Base-by-base conservation (phyloP, 2,113 vertebrate genomes). In the Sinosuthora webbiana region DNA sequence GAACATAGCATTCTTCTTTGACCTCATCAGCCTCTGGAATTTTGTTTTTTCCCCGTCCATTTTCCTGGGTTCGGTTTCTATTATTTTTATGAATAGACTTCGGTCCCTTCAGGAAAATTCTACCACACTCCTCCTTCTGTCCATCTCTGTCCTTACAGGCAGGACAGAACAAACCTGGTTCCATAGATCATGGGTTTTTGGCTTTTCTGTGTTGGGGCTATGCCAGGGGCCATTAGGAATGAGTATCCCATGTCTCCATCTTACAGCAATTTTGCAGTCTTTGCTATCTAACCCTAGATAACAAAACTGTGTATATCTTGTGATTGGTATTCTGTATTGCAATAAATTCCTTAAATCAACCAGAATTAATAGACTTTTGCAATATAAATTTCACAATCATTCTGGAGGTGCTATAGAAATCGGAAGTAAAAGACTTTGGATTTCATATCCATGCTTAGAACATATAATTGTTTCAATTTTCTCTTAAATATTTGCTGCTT, bases 21-120 rank as follows among this genome's bases (percentile, higher is more conserved):
- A 56, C 22, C 3, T 75, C 7, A 33, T 64, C n/a, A 35, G 24
- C 35, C 41, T 69, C 18, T 33, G 33, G 56, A 86, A 63, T 65
- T 22, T 79, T 6, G 12, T 30, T 53, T 57, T 13, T 11, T 1
- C 5, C 1, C 3, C 4, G 10, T 14, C 6, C 6, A 37, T 67
- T 85, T 74, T 63, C n/a, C 20, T 62, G 25, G 0, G 14, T 42
- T 9, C 2, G 3, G 75, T 75, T 82, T 83, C 6, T 30, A 2
- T 6, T 78, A 68, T 28, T n/a, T 81, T 52, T 15, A n/a, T 27
- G 25, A 22, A 24, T n/a, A 55, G 10, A 42, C 5, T 33, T 68
- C 35, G 41, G 3, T 8, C 7, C 8, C 18, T 35, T 24, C 27
- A 85, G 45, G 30, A 50, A 85, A 64, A 52, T 52, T 55, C 13